Evolutionary conservation across 2,888 invertebrate genomes (phyloP), one percentile per base, ranked within the genome.

Genomic region (Anthophora plumipes): DNA sequence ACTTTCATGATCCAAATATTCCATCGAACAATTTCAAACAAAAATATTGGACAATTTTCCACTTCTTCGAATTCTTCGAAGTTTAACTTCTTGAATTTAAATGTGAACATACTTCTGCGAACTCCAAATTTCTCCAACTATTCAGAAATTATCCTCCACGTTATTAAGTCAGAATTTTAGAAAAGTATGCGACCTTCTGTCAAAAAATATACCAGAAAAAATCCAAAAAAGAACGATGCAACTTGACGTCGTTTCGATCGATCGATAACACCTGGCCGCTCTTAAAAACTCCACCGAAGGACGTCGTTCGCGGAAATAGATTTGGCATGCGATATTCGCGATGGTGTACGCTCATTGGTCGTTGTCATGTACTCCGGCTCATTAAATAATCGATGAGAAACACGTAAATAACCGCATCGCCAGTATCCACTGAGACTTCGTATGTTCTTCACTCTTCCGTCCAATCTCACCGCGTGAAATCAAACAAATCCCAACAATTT

Each of bases 381-480:
- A 39, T 81, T 81, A 74, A 81, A 80, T 79, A 81, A 81, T 81
- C 80, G 80, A 78, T 81, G 52, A 1, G 25, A 70, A 64, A 46
- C 60, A 31, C 52, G 54, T 66, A 70, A 85, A 73, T 76, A 78
- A 60, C 69, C n/a, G 60, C 66, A 57, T 59, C 61, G 57, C 25
- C 61, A 31, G 55, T 50, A 22, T 14, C 17, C 64, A 14, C 50
- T 54, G 46, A 7, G 12, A 37, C n/a, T 55, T 63, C 73, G 55
- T 50, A 84, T 78, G 80, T 80, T 77, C n/a, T 80, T 80, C 39
- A 80, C 80, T 50, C 71, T 61, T n/a, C 80, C 82, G 63, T 78
- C 78, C 22, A 76, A 76, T 61, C 76, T 84, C 63, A 66, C 83
- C 60, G 80, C 79, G 81, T 85, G 77, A 85, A 77, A 66, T 57